A percentile compares a stretch with the other conserved stretches of the same genome.
Evolutionary conservation across 2,888 invertebrate species (phyloP).

Genomic region (Drosophila recens): DNA sequence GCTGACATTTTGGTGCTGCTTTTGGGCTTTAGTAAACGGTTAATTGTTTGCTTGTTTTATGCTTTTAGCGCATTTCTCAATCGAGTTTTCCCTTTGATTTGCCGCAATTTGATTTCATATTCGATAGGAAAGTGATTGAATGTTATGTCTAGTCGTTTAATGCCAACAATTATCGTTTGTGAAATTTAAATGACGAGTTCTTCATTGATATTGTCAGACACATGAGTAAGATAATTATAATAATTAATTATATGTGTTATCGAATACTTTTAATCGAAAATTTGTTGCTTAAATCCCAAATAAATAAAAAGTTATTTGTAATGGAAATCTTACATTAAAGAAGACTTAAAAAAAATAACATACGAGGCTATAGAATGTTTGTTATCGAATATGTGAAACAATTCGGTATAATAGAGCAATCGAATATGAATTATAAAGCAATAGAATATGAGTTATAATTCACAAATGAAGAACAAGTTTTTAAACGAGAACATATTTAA

Average conservation of each 20-base stretch:
- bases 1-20: slow-evolving; percentile 5
- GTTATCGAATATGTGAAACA: background rate
- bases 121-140: background rate
- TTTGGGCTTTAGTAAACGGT: slow-evolving; percentile 15
- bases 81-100: slow-evolving; percentile 23
- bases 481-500: no score
- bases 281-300: background rate
- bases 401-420: background rate
- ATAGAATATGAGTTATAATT: no score
- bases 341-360: background rate
- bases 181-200: background rate
- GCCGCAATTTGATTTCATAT: slow-evolving; percentile 5
- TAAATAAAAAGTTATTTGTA: background rate
- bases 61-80: slow-evolving; percentile 16
- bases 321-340: background rate
- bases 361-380: background rate
- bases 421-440: background rate
- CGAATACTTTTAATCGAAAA: background rate
- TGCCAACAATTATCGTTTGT: background rate
- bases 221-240: background rate
- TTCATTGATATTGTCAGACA: background rate
- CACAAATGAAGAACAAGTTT: no score
- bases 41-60: slow-evolving; percentile 40
- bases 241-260: background rate
- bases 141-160: background rate